A percentile compares a stretch with the other conserved stretches of the same genome.
These are phyloP conservation scores for Maccullochella peelii DNA, from an alignment of 2,113 vertebrate species.

Conservation along the genomic window DNA sequence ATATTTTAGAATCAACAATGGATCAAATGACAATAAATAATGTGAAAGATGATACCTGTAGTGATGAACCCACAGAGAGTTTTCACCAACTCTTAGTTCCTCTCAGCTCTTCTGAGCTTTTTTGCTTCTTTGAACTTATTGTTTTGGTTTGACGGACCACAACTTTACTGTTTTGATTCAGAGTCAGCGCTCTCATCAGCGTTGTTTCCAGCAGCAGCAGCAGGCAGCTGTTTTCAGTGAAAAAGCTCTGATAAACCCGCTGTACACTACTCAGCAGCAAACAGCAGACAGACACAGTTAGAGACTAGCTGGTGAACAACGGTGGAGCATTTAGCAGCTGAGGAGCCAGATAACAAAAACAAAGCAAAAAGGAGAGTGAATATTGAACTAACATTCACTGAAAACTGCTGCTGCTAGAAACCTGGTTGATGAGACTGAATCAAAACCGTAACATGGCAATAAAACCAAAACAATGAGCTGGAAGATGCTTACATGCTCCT, in stretches of 20 bases:
- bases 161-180: no score
- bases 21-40: background rate
- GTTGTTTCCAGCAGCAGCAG: no score
- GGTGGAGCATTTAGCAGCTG: background rate
- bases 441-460: background rate
- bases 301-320: background rate
- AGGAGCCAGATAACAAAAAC: background rate
- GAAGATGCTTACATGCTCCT: no score
- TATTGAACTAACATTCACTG: background rate
- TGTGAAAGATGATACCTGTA: background rate
- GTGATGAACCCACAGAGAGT: background rate
- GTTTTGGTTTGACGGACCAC: no score
- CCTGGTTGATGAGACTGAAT: background rate
- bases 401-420: background rate
- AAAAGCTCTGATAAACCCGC: no score
- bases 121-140: no score
- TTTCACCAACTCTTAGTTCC: background rate
- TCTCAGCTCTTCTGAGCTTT: no score
- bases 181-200: no score
- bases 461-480: no score
- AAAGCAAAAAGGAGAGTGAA: background rate
- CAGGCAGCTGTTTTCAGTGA: background rate
- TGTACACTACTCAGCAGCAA: background rate
- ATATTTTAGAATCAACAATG: background rate
- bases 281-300: background rate